These are phyloP conservation scores for Pangasius macronema DNA, from an alignment of 2,797 vertebrate species.

Conservation along the genomic window DNA sequence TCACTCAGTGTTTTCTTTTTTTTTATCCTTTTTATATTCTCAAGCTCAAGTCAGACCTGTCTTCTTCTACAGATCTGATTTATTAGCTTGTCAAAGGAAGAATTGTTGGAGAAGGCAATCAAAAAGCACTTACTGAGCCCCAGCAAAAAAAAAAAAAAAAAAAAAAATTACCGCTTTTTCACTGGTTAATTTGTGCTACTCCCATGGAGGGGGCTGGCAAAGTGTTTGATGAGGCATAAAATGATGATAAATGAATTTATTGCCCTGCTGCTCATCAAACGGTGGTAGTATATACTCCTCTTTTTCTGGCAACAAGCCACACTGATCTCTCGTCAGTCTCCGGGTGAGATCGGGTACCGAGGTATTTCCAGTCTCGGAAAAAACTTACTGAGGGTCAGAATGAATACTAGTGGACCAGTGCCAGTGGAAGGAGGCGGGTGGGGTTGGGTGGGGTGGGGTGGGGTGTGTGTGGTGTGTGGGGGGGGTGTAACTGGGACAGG, in stretches of 20 bases:
- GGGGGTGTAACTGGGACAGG: not conserved
- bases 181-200: conserved; percentile 99
- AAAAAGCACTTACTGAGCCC: conserved; percentile 99
- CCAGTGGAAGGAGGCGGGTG: conserved; percentile 58
- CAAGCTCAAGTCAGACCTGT: conserved; percentile 75
- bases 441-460: not conserved
- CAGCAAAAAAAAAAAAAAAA: conserved; percentile 80
- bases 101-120: conserved; percentile 98
- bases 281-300: conserved; percentile 86
- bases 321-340: conserved; percentile 64
- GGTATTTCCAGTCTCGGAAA: conserved; percentile 75
- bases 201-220: conserved; percentile 97
- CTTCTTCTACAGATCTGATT: conserved; percentile 92
- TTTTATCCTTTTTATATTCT: conserved; percentile 62
- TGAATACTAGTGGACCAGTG: conserved; percentile 69
- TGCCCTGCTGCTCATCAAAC: conserved; percentile 96
- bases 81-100: conserved; percentile 99
- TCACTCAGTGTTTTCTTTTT: conserved; percentile 65
- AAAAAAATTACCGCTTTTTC: conserved; percentile 91
- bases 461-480: not conserved
- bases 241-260: conserved; percentile 99
- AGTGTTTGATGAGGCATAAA: conserved; percentile 99
- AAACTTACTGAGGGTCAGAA: conserved; percentile 77
- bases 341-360: conserved; percentile 57
- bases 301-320: conserved; percentile 75